phyloP scores from a whole-genome alignment of 2,113 vertebrate genomes.

The Atrichornis clamosus region DNA sequence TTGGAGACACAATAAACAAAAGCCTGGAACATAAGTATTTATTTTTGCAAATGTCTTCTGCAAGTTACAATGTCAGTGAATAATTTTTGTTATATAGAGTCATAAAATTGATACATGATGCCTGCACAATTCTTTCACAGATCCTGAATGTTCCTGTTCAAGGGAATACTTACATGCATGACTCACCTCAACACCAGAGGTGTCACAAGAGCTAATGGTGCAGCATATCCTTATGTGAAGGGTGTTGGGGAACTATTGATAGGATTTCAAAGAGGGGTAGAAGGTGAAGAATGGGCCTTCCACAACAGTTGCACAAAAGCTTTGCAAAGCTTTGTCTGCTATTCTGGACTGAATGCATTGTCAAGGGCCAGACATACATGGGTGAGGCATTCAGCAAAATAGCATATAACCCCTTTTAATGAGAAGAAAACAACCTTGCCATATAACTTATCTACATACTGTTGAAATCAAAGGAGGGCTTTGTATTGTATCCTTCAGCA shows the following conservation, averaged over 20 bases:
- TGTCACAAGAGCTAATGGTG: background rate
- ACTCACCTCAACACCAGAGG: background rate
- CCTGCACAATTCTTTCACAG: background rate
- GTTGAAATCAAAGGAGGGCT: background rate
- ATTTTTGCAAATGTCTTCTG: background rate
- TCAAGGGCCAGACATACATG: background rate
- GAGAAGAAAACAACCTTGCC: background rate
- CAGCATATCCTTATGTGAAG: background rate
- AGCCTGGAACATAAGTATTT: background rate
- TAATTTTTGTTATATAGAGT: background rate
- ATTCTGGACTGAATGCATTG: background rate
- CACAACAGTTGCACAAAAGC: background rate
- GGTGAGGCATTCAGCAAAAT: background rate
- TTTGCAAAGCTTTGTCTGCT: background rate
- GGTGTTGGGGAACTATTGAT: background rate
- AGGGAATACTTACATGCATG: background rate
- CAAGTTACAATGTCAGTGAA: background rate
- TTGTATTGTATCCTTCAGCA: background rate
- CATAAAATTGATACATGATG: background rate
- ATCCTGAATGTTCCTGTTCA: background rate
- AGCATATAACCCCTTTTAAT: background rate
- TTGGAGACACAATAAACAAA: background rate
- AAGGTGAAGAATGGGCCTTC: background rate
- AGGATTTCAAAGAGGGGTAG: background rate
- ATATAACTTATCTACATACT: background rate